A percentile compares a stretch with the other conserved stretches of the same genome.
These are phyloP conservation scores for Lithobates sylvaticus DNA, from an alignment of 2,797 vertebrate genomes.

Conservation along the genomic window DNA sequence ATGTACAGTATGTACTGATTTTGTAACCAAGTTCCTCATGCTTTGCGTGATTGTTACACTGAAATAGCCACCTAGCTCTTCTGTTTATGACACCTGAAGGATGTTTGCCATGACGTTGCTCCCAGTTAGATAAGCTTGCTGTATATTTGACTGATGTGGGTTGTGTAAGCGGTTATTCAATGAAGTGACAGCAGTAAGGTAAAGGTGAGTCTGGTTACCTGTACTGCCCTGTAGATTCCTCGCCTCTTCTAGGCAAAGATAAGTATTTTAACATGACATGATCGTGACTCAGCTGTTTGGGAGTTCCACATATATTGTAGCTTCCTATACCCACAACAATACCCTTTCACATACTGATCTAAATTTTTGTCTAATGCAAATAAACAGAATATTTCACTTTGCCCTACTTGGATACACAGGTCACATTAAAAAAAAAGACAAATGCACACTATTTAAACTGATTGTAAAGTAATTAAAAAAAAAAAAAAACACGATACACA, in stretches of 20 bases:
- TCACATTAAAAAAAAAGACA: too few species aligned
- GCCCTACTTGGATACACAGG: too few species aligned
- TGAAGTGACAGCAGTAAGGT: constrained; percentile 11
- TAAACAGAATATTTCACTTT: too few species aligned
- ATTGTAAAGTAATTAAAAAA: too few species aligned
- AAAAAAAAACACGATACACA: too few species aligned
- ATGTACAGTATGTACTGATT: background rate
- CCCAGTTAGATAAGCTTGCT: background rate
- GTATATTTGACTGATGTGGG: background rate
- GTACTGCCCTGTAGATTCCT: background rate
- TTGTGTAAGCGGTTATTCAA: constrained; percentile 43
- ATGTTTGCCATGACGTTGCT: background rate
- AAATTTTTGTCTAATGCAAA: background rate
- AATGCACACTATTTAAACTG: too few species aligned
- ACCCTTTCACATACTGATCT: background rate
- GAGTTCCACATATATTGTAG: background rate
- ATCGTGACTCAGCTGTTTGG: background rate
- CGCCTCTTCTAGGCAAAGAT: constrained; percentile 1
- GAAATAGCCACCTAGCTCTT: background rate
- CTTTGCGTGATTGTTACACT: background rate
- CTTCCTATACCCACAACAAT: background rate
- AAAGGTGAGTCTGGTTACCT: constrained; percentile 34
- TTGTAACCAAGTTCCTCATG: background rate
- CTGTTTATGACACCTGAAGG: background rate
- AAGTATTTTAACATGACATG: background rate